These are phyloP conservation scores for Tachina grossa DNA, from an alignment of 2,888 invertebrate species.

Conservation along the genomic window DNA sequence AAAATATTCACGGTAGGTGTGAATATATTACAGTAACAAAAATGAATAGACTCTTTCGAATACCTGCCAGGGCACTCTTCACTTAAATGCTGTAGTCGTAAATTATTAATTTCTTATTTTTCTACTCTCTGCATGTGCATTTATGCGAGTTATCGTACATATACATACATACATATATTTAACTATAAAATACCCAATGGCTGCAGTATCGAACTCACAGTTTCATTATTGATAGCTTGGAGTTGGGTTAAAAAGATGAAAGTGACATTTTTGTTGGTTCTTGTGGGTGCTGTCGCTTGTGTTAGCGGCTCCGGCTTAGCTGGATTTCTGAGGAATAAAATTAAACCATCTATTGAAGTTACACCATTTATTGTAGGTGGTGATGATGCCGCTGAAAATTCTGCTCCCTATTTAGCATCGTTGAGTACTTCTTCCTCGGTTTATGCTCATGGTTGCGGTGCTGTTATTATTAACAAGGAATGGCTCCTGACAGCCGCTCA, in stretches of 20 bases:
- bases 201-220: slow-evolving; percentile 10
- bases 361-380: slow-evolving; percentile 76
- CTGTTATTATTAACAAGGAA: slow-evolving; percentile 80
- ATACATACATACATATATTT: background rate
- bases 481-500: slow-evolving; percentile 82
- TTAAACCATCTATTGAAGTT: slow-evolving; percentile 52
- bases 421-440: slow-evolving; percentile 74
- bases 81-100: background rate
- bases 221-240: slow-evolving; percentile 49
- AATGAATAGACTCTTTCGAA: background rate
- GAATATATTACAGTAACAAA: background rate
- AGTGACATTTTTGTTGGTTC: slow-evolving; percentile 47
- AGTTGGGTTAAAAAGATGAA: slow-evolving; percentile 54
- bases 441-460: slow-evolving; percentile 82
- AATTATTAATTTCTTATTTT: background rate
- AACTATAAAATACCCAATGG: slow-evolving; percentile 55
- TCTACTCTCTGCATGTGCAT: background rate
- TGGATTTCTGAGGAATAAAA: background rate
- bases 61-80: background rate
- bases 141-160: background rate
- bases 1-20: too few relatives aligned
- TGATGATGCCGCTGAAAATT: slow-evolving; percentile 68
- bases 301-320: slow-evolving; percentile 57
- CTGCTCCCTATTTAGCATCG: slow-evolving; percentile 77
- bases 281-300: slow-evolving; percentile 68